phyloP scores from a whole-genome alignment of 2,888 invertebrate genomes.

The Cheilosia grossa region DNA sequence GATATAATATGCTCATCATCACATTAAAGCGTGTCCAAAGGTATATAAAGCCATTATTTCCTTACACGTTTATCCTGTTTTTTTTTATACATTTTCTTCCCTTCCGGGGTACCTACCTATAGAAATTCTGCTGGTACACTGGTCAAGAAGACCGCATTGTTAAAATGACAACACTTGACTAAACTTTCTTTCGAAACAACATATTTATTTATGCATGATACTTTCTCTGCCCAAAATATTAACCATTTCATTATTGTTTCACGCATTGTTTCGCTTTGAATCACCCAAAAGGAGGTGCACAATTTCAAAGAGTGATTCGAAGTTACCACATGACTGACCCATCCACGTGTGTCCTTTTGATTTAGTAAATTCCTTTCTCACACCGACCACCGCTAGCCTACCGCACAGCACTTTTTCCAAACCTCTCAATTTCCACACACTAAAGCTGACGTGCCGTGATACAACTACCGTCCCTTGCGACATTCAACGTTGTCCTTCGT shows the following conservation, averaged over 20 bases:
- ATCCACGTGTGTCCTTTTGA: constrained; percentile 49
- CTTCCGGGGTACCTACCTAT: constrained; percentile 3
- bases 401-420: constrained; percentile 5
- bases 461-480: constrained; percentile 33
- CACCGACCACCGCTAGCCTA: not conserved
- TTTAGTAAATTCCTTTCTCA: constrained; percentile 46
- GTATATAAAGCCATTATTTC: no score
- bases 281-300: constrained; percentile 38
- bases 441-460: constrained; percentile 17
- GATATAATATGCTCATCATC: no score
- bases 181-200: constrained; percentile 38
- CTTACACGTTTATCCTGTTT: not conserved
- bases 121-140: constrained; percentile 21
- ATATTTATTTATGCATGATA: not conserved
- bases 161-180: constrained; percentile 79
- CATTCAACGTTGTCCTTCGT: constrained; percentile 36
- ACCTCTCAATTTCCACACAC: constrained; percentile 61
- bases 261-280: constrained; percentile 52
- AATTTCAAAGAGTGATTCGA: constrained; percentile 59
- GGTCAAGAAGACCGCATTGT: constrained; percentile 76
- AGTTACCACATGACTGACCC: constrained; percentile 63
- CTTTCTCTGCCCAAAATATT: not conserved
- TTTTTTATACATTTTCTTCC: not conserved
- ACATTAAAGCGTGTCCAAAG: no score
- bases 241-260: constrained; percentile 26